Evolutionary conservation across 2,888 invertebrate species (phyloP), one percentile per base, ranked within the genome.

Genomic region (Lithophane socia): DNA sequence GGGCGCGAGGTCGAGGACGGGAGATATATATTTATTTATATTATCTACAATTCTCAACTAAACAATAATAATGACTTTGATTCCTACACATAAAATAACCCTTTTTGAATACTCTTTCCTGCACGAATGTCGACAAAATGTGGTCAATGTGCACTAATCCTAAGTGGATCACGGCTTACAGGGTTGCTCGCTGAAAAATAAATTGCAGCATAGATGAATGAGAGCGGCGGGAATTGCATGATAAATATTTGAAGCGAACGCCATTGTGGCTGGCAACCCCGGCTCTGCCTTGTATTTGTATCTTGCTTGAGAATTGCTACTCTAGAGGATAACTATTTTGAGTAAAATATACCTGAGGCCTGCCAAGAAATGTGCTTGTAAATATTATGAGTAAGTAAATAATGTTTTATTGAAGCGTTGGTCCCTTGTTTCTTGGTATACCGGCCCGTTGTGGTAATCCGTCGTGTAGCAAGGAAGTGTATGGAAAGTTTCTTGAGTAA

Each of bases 141-240:
- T 79, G 73, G 85, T 60, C 85, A 75, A 24, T 79, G 79, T 79
- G 85, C 29, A 79, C 69, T 85, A 82, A 87, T 82, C 83, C 87
- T 85, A 82, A 87, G 78, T 80, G 86, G 82, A 89, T 85, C 81
- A 89, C 77, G 69, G 82, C 77, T 88, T 81, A 81, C 83, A 78
- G 75, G 82, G 83, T 81, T 79, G 87, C 80, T 79, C 86, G 84
- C 86, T 92, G 92, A 93, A 92, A 93, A 92, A 93, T 94, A 92
- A 91, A 94, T 93, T 89, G 91, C 90, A 89, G 88, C 89, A 91
- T 91, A 92, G 92, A 93, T 92, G 92, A 93, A 94, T 91, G 92
- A 90, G 92, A 87, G 91, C 89, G 85, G 81, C 84, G 92, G 91
- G 92, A 91, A 93, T 93, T 92, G 92, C 90, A 90, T 90, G 90